A percentile compares a stretch with the other conserved stretches of the same genome.
Conservation (phyloP, 2,113 vertebrate species). For the Callorhinus ursinus region DNA sequence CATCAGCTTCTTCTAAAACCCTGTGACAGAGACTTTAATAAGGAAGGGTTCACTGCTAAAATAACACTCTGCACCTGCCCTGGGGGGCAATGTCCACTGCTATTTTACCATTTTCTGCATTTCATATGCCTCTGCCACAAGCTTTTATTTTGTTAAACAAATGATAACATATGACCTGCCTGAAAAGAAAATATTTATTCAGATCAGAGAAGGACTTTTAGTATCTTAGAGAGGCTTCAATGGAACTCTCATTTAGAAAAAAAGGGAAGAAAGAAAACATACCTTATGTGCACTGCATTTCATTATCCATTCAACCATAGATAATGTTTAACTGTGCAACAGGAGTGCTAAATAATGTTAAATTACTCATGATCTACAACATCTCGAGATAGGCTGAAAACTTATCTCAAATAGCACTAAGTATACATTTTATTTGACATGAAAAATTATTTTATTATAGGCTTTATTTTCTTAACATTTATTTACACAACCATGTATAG, state of each 20-base stretch:
- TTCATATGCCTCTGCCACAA: conserved; percentile 61
- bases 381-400: conserved; percentile 7
- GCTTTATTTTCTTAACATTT: conserved; percentile 40
- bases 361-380: conserved; percentile 21
- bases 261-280: neutral
- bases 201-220: conserved; percentile 63
- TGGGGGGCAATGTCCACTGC: conserved; percentile 51
- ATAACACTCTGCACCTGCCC: conserved; percentile 67
- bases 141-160: conserved; percentile 82
- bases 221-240: conserved; percentile 37
- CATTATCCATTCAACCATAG: neutral
- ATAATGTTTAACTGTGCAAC: neutral
- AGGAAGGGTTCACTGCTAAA: conserved; percentile 63
- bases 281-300: neutral
- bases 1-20: conserved; percentile 57
- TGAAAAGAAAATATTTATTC: conserved; percentile 71
- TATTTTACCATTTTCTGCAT: conserved; percentile 67
- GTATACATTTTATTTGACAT: conserved; percentile 7
- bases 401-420: neutral
- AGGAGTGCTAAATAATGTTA: conserved; percentile 31
- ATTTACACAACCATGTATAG: neutral
- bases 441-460: conserved; percentile 10
- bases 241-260: neutral
- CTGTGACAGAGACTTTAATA: conserved; percentile 70
- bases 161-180: conserved; percentile 73